phyloP scores from a whole-genome alignment of 2,797 vertebrate genomes.

The Trematomus bernacchii region DNA sequence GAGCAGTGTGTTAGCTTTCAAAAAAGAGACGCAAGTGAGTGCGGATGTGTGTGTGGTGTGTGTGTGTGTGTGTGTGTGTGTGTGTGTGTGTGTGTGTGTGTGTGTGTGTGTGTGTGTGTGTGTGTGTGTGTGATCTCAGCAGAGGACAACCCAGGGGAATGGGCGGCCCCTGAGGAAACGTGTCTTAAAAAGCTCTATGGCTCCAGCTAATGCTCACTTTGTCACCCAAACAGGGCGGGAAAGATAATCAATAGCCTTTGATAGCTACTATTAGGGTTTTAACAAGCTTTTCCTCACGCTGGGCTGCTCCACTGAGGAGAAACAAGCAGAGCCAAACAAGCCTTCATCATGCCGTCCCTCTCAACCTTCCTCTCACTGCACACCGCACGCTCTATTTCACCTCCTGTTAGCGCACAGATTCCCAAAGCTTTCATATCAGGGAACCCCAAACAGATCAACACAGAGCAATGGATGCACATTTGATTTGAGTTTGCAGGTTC shows the following conservation, averaged over 20 bases:
- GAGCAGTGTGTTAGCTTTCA: slow-evolving; percentile 72
- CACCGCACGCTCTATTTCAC: slow-evolving; percentile 33
- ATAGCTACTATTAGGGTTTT: slow-evolving; percentile 88
- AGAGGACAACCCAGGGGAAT: slow-evolving; percentile 66
- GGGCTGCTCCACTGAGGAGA: slow-evolving; percentile 79
- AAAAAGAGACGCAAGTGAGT: slow-evolving; percentile 42
- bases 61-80: neutral
- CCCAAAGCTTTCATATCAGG: slow-evolving; percentile 23
- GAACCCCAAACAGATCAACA: slow-evolving; percentile 5
- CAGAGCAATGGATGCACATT: neutral
- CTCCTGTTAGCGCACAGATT: slow-evolving; percentile 24
- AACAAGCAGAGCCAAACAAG: slow-evolving; percentile 66
- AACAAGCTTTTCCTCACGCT: slow-evolving; percentile 88
- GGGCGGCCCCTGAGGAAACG: slow-evolving; percentile 76
- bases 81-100: slow-evolving; percentile 23
- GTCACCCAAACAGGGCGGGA: slow-evolving; percentile 89
- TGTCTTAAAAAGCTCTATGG: slow-evolving; percentile 77
- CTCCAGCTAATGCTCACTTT: slow-evolving; percentile 88
- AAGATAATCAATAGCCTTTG: slow-evolving; percentile 92
- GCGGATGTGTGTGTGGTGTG: slow-evolving; percentile 24
- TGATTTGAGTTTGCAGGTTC: slow-evolving; percentile 2
- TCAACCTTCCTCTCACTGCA: slow-evolving; percentile 53
- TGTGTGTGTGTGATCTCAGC: slow-evolving; percentile 61
- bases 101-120: slow-evolving; percentile 6
- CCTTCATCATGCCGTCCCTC: slow-evolving; percentile 68